Evolutionary conservation across 2,797 vertebrate species (phyloP).

Genomic region (Phyllotis vaccarum): DNA sequence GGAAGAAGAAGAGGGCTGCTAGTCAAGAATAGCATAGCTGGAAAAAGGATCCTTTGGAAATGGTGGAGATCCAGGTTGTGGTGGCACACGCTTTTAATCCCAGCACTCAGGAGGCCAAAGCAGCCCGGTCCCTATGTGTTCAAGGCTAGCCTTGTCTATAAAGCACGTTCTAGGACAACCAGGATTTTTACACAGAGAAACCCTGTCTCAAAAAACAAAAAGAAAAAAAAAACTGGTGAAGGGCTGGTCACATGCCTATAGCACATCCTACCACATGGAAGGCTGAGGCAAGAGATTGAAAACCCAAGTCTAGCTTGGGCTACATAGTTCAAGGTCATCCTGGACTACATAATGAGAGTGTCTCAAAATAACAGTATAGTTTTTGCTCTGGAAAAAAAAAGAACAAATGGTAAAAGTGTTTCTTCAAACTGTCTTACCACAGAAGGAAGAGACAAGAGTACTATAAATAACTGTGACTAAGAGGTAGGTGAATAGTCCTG

Average conservation of each 20-base stretch:
- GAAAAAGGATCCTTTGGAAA: neutral
- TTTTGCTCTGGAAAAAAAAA: neutral
- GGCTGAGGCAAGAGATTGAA: neutral
- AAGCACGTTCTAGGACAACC: too few species aligned
- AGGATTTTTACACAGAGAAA: too few species aligned
- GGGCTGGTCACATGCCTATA: neutral
- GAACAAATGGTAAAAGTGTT: neutral
- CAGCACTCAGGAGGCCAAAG: too few species aligned
- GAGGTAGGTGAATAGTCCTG: neutral
- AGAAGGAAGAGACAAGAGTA: neutral
- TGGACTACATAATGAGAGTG: neutral
- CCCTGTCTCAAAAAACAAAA: too few species aligned
- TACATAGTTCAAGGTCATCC: neutral
- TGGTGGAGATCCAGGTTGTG: neutral
- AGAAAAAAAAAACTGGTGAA: too few species aligned
- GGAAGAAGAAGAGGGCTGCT: neutral
- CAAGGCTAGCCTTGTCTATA: too few species aligned
- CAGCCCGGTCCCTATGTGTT: too few species aligned
- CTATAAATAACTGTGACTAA: neutral
- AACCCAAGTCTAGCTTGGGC: neutral
- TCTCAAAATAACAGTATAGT: neutral
- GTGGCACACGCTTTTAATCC: too few species aligned
- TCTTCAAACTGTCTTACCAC: neutral
- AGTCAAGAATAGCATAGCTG: neutral
- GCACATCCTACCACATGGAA: neutral